Evolutionary conservation across 2,113 vertebrate genomes (phyloP).

Genomic region (Chaetops frenatus): DNA sequence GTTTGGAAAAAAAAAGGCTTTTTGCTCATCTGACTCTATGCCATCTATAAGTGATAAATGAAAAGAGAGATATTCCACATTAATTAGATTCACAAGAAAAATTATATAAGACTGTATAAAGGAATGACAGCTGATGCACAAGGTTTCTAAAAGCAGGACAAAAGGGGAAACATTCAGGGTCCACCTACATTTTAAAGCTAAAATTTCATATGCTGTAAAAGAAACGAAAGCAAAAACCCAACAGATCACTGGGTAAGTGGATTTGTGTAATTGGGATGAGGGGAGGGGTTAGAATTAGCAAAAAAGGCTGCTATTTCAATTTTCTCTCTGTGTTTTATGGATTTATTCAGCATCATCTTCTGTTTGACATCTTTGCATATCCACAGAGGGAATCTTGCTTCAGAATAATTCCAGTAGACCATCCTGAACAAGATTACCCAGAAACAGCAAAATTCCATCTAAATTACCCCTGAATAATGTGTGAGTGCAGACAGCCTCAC

Average conservation of each 20-base stretch:
- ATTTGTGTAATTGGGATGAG: background rate
- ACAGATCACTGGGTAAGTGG: background rate
- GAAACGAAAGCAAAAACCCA: background rate
- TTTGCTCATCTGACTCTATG: background rate
- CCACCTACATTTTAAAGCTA: background rate
- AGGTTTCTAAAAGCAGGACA: background rate
- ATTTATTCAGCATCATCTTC: background rate
- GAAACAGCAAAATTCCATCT: background rate
- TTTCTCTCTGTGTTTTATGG: background rate
- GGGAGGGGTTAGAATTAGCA: background rate
- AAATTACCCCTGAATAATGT: background rate
- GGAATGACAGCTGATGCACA: background rate
- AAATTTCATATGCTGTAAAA: background rate
- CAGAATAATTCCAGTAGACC: background rate
- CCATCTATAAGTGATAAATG: background rate
- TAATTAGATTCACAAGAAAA: background rate
- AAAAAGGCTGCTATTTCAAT: background rate
- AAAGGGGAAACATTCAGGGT: rapidly evolving
- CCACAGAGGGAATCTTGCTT: background rate
- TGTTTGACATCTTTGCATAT: background rate
- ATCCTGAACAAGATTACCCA: background rate
- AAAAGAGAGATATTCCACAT: background rate
- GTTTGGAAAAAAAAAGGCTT: background rate
- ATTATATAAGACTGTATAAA: background rate
- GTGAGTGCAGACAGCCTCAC: background rate